Base-by-base conservation (phyloP, 2,113 vertebrate genomes). In the Gadus macrocephalus region DNA sequence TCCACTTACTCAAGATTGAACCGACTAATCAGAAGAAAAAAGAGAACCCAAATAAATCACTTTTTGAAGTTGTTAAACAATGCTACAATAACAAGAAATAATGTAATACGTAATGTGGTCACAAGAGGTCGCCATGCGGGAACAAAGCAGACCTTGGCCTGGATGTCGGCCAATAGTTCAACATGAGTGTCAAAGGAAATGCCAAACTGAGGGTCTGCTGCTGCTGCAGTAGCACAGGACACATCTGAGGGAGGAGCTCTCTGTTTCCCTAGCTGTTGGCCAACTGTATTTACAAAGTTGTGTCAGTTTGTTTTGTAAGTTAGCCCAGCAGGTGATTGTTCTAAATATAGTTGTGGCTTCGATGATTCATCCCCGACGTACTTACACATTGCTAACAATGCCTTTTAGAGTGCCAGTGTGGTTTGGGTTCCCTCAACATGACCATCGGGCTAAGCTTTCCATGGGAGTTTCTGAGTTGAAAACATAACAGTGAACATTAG, bases 1-100 rank as follows among this genome's bases (percentile, higher is more conserved):
- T 92, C n/a, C 89, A 79, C 81, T 90, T 93, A 88, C 94, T 97
- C 89, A 97, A 83, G 83, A 95, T 96, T 73, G 96, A 94, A 0
- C 66, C 83, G 11, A 90, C 95, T 96, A 77, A 25, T n/a, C 1
- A 17, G 20, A 64, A 16, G 61, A 68, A 31, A 72, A 66, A 71
- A 25, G 64, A 15, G 68, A 15, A 20, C 64, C 35, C 1, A 25
- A 14, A 60, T 22, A 72, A 19, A 35, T 27, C 16, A 55, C 31
- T 35, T 35, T 35, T 35, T 35, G 31, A 35, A 35, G 31, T 35
- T 35, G 4, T 35, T 35, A 35, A 35, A 35, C 66, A 62, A 16
- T 5, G 60, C 8, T 12, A 14, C 4, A 38, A 15, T 35, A 35
- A 17, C 25, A 31, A 28, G 60, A 7, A 15, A 8, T 25, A 1